Percentiles rank a stretch among this genome's conserved stretches.
phyloP scores from a whole-genome alignment of 2,113 vertebrate genomes.

The Cheilinus undulatus region DNA sequence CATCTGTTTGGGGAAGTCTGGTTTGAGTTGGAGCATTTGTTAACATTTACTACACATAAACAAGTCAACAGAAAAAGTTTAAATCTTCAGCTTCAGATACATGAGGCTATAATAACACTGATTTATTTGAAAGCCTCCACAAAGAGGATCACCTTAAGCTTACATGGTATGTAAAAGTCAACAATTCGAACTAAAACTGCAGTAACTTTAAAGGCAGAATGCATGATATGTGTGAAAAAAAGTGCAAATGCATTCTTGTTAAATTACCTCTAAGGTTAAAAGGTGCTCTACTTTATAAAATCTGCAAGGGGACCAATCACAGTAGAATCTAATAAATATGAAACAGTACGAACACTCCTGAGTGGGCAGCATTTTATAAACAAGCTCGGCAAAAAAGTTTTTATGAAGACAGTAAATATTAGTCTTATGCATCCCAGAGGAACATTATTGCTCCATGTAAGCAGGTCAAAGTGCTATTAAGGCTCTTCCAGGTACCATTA shows the following conservation, averaged over 20 bases:
- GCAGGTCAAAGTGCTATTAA: neutral
- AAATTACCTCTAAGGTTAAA: too few relatives aligned
- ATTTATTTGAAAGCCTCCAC: neutral
- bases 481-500: neutral
- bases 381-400: neutral
- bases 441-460: neutral
- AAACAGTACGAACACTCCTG: neutral
- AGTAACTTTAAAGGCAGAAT: neutral
- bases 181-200: too few relatives aligned
- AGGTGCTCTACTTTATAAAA: neutral
- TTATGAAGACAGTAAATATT: neutral
- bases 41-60: too few relatives aligned
- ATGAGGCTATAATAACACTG: neutral
- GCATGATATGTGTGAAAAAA: too few relatives aligned
- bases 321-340: neutral
- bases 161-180: too few relatives aligned
- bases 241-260: neutral
- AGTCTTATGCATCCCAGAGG: neutral
- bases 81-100: neutral
- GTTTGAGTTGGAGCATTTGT: too few relatives aligned
- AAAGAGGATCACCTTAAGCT: too few relatives aligned
- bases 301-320: too few relatives aligned
- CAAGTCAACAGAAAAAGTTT: too few relatives aligned
- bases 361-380: neutral
- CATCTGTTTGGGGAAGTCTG: too few relatives aligned